Conservation (phyloP, 2,113 vertebrate genomes). For the Alaudala cheleensis region DNA sequence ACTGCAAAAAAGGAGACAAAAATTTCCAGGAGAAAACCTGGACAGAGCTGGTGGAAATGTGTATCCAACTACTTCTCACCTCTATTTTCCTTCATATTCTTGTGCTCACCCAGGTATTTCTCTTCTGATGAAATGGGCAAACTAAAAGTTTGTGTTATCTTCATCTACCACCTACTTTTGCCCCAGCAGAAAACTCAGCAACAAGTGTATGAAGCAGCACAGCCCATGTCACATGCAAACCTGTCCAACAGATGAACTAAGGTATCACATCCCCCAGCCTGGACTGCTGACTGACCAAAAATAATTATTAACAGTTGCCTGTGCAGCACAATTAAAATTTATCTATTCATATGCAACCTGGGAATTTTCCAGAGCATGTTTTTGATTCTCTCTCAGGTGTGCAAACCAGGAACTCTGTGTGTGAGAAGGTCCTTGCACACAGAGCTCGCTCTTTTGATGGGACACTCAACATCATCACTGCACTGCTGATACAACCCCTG, state of each 20-base stretch:
- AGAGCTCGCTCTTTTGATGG: not conserved
- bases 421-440: fast-evolving
- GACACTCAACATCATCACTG: not conserved
- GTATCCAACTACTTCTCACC: not conserved
- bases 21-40: not conserved
- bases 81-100: not conserved
- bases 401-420: fast-evolving
- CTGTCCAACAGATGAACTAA: fast-evolving
- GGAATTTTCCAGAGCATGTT: not conserved
- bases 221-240: fast-evolving
- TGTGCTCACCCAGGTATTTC: not conserved
- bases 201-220: fast-evolving
- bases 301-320: fast-evolving
- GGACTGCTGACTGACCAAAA: not conserved
- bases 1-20: not conserved
- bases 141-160: not conserved
- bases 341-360: not conserved
- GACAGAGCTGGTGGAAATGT: not conserved
- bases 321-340: not conserved
- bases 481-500: not conserved
- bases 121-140: not conserved
- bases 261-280: not conserved
- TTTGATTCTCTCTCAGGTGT: not conserved
- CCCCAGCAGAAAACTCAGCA: not conserved
- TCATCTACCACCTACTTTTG: fast-evolving